Percentiles rank a stretch among this genome's conserved stretches.
These are phyloP conservation scores for Neopipo cinnamomea DNA, from an alignment of 2,113 vertebrate genomes.

Conservation along the genomic window DNA sequence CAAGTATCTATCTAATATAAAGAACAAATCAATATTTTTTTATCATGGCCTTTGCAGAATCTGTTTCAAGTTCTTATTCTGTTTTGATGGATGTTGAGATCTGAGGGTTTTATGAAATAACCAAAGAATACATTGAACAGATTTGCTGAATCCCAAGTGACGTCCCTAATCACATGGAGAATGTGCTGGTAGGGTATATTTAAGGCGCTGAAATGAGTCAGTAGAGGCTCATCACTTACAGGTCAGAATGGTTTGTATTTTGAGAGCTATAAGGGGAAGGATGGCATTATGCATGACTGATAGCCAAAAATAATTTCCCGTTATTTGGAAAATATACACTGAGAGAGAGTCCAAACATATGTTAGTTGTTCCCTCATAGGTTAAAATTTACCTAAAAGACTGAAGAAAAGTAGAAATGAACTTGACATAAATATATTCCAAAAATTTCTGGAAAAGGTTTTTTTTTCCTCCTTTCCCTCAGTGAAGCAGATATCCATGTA, in stretches of 20 bases:
- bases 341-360: background rate
- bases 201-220: background rate
- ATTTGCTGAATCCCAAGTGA: background rate
- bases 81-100: background rate
- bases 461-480: background rate
- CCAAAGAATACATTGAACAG: background rate
- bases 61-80: background rate
- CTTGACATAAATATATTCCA: background rate
- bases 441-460: background rate
- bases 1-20: background rate
- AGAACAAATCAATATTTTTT: background rate
- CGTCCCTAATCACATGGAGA: background rate
- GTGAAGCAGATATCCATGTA: background rate
- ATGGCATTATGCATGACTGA: background rate
- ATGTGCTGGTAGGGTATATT: background rate
- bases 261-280: background rate
- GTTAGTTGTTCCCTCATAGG: background rate
- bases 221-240: background rate
- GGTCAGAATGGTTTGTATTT: background rate
- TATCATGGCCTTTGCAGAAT: background rate
- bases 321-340: background rate
- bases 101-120: background rate
- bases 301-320: background rate
- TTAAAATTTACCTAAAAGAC: background rate
- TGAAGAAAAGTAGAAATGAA: background rate